Base-by-base conservation (phyloP, 2,797 vertebrate species). In the Gadopsis bispinosus region DNA sequence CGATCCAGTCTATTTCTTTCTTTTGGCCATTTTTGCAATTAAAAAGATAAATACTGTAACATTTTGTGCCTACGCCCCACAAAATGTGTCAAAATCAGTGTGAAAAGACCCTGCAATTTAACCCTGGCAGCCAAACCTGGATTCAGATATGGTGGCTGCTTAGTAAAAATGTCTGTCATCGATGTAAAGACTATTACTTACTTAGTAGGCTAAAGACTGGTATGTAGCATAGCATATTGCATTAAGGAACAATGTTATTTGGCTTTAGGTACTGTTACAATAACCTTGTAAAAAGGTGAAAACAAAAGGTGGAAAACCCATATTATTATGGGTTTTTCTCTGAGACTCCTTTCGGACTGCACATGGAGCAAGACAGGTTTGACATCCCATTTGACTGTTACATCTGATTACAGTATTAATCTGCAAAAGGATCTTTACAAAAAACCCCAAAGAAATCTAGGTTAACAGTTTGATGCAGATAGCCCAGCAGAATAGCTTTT, bases 31-130 rank as follows among this genome's bases (percentile, higher is more conserved):
- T 54, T 76, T 29, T 59, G 50, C 43, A 69, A 4, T 69, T 39
- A 17, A 66, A 65, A 63, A 43, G n/a, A 77, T 37, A 7, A 66
- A 35, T 41, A 47, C 9, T 64, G 70, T 26, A 63, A 43, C 39
- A 62, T 64, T 56, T 79, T 55, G 43, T 75, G 14, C 63, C 19
- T 26, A 67, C 5, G 0, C 20, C 45, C 35, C 43, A 69, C 29
- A 75, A 48, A 74, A 63, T 62, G 55, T 1, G 19, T 75, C 41
- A 29, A 43, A 73, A 61, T 9, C 37, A 33, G 59, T 83, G 64
- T 68, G 45, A 76, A 76, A 64, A 63, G 70, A 83, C 29, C 19
- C 17, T 35, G 26, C 19, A 69, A 33, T 51, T n/a, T 45, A 60
- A 72, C 41, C 26, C 31, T 74, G 26, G 48, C 39, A 71, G 56